Conservation (phyloP, 2,888 invertebrate species). For the Parnassius glacialis region DNA sequence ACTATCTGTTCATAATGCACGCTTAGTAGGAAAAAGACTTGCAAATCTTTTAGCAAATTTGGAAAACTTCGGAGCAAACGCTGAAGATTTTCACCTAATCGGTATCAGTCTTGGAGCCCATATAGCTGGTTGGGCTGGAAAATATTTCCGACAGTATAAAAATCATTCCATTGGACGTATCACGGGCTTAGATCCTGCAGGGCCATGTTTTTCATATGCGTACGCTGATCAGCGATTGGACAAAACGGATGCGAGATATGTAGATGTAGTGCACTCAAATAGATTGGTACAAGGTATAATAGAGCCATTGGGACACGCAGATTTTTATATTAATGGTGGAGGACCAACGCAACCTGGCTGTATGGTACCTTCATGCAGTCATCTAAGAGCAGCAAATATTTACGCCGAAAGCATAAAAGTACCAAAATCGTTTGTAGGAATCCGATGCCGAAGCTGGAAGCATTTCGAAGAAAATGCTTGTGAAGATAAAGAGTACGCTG, state of each 20-base stretch:
- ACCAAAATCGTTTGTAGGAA: constrained; percentile 66
- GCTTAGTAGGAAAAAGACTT: constrained; percentile 75
- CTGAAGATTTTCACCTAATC: constrained; percentile 76
- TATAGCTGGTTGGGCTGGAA: constrained; percentile 76
- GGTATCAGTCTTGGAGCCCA: constrained; percentile 83
- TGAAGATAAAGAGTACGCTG: constrained; percentile 53
- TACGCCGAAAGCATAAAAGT: constrained; percentile 64
- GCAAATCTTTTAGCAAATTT: constrained; percentile 75
- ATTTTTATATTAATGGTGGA: constrained; percentile 88
- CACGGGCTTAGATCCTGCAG: constrained; percentile 75
- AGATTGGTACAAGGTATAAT: constrained; percentile 63
- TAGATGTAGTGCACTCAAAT: constrained; percentile 73
- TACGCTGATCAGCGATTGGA: constrained; percentile 67
- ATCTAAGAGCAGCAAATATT: constrained; percentile 67
- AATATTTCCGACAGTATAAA: constrained; percentile 68
- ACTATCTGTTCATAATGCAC: constrained; percentile 66
- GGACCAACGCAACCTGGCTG: constrained; percentile 86
- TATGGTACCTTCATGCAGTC: constrained; percentile 74
- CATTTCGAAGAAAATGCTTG: constrained; percentile 63
- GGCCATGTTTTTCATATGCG: constrained; percentile 72
- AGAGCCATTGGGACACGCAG: constrained; percentile 84
- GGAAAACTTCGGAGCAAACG: constrained; percentile 63
- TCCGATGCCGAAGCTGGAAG: constrained; percentile 64
- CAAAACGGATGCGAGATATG: constrained; percentile 66
- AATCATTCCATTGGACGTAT: constrained; percentile 63